phyloP scores from a whole-genome alignment of 2,113 vertebrate species.

The Phocoena phocoena region DNA sequence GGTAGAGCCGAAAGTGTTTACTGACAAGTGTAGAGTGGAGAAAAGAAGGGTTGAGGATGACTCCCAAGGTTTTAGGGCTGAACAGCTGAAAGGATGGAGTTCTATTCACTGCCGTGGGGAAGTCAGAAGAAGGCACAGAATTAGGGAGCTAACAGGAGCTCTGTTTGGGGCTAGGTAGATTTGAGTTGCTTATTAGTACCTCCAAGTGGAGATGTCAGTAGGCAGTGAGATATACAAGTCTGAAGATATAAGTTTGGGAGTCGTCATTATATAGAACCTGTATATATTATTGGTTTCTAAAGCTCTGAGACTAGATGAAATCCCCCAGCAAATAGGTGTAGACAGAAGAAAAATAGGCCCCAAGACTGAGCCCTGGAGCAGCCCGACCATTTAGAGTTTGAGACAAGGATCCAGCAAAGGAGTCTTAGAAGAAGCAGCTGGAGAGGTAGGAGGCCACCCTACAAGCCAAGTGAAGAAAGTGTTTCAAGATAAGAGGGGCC shows the following conservation, averaged over 20 bases:
- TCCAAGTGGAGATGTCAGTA: neutral
- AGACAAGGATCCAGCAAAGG: neutral
- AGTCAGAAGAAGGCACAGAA: neutral
- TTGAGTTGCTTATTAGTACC: neutral
- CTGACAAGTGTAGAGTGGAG: neutral
- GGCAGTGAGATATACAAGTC: neutral
- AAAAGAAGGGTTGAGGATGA: neutral
- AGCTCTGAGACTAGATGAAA: neutral
- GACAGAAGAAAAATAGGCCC: neutral
- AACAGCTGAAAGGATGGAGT: neutral
- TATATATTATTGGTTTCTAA: slow-evolving; percentile 2
- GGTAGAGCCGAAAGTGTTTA: neutral
- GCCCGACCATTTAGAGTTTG: neutral
- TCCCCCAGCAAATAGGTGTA: neutral
- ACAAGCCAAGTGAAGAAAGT: neutral
- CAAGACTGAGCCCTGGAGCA: neutral
- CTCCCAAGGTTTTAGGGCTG: neutral
- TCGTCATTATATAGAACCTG: neutral
- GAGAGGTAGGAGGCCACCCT: neutral
- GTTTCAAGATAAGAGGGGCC: neutral
- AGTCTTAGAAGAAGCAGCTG: neutral
- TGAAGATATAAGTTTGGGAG: neutral
- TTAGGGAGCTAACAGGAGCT: neutral
- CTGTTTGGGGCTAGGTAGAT: neutral
- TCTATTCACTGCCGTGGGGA: neutral